A percentile compares a stretch with the other conserved stretches of the same genome.
Evolutionary conservation across 2,888 invertebrate genomes (phyloP).

Genomic region (Cephus spinipes): DNA sequence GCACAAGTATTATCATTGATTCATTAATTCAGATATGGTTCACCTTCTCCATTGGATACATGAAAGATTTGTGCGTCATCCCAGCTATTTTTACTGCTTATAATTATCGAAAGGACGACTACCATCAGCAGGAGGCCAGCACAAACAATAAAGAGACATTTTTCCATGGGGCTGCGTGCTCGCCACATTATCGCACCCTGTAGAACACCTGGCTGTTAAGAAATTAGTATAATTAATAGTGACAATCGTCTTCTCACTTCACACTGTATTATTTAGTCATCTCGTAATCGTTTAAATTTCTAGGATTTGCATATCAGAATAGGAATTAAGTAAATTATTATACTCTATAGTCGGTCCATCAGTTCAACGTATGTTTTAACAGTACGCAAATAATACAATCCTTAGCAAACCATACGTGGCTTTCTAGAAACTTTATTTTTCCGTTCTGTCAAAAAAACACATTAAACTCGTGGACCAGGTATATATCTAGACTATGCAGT

Average conservation of each 20-base stretch:
- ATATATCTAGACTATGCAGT: neutral
- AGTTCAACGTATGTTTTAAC: neutral
- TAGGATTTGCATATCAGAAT: no score
- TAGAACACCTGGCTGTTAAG: conserved; percentile 41
- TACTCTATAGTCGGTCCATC: neutral
- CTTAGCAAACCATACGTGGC: neutral
- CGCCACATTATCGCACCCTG: conserved; percentile 85
- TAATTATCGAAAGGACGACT: conserved; percentile 72
- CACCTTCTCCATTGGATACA: conserved; percentile 57
- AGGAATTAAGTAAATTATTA: neutral
- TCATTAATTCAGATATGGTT: neutral
- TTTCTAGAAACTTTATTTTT: neutral
- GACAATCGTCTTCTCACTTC: neutral
- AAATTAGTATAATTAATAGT: neutral
- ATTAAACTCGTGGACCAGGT: neutral
- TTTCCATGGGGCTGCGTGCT: conserved; percentile 78
- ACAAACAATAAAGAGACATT: conserved; percentile 74
- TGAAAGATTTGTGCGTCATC: conserved; percentile 57
- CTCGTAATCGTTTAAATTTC: no score
- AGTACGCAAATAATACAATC: neutral
- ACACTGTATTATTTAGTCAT: neutral
- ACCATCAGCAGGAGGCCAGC: conserved; percentile 71
- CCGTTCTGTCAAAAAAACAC: neutral
- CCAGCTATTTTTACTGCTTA: conserved; percentile 66
- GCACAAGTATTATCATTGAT: neutral